A percentile compares a stretch with the other conserved stretches of the same genome.
Evolutionary conservation across 2,888 invertebrate species (phyloP).

Genomic region (Arenicola marina): DNA sequence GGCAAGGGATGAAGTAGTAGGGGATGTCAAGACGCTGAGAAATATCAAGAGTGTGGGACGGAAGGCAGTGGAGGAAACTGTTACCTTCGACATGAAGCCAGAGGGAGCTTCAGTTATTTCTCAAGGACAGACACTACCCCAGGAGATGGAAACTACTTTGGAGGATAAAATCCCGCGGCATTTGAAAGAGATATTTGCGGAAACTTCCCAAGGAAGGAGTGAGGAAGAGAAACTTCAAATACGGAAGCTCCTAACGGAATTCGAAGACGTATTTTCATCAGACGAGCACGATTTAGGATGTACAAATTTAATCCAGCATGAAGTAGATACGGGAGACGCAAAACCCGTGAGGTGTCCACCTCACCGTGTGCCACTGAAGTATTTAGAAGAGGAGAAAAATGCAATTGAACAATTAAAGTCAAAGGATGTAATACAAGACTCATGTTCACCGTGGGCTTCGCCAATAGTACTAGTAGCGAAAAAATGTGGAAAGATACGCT

Average conservation of each 20-base stretch:
- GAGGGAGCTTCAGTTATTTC: no score
- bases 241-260: neutral
- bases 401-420: neutral
- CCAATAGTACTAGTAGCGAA: neutral
- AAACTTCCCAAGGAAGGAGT: neutral
- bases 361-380: neutral
- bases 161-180: neutral
- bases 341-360: neutral
- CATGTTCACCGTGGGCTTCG: constrained; percentile 2
- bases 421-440: neutral
- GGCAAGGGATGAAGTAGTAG: no score
- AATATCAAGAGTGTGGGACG: no score
- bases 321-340: neutral
- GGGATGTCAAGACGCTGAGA: no score
- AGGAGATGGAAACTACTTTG: neutral
- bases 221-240: neutral
- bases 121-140: neutral
- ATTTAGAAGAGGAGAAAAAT: neutral
- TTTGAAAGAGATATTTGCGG: neutral
- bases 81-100: no score
- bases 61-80: no score
- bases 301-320: neutral
- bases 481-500: neutral
- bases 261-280: neutral
- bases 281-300: no score